Evolutionary conservation across 2,113 vertebrate genomes (phyloP).

Genomic region (Plectropomus leopardus): DNA sequence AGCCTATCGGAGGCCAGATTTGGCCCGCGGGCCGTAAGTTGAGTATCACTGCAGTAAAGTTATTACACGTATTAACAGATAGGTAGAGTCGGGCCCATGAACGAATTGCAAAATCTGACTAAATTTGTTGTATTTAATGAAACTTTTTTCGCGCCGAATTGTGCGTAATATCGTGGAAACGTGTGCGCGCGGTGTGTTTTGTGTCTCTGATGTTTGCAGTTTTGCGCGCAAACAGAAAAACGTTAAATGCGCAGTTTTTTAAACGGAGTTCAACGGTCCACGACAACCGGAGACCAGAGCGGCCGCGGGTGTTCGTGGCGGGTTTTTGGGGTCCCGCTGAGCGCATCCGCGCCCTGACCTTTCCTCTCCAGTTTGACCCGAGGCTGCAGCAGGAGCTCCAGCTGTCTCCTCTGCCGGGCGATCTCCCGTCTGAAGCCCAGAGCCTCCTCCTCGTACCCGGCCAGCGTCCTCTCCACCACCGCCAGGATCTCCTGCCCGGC

Average conservation of each 20-base stretch:
- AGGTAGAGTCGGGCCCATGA: background rate
- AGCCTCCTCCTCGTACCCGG: slow-evolving; percentile 54
- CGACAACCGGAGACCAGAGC: no score
- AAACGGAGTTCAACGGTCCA: background rate
- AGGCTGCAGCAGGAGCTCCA: slow-evolving; percentile 33
- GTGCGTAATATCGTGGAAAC: background rate
- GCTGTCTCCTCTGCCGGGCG: slow-evolving; percentile 32
- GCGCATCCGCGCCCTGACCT: slow-evolving; percentile 15
- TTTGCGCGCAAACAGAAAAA: background rate
- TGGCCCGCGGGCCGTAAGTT: no score
- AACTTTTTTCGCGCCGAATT: background rate
- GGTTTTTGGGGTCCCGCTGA: no score
- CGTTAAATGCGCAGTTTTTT: background rate
- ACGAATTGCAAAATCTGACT: background rate
- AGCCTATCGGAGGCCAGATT: no score
- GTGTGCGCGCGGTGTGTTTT: accelerated
- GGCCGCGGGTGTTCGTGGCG: no score
- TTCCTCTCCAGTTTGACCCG: slow-evolving; percentile 2
- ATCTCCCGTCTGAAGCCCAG: slow-evolving; percentile 41
- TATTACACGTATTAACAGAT: no score
- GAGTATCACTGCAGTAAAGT: no score
- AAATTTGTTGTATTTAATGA: accelerated
- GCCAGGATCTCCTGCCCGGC: slow-evolving; percentile 54
- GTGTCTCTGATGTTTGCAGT: background rate
- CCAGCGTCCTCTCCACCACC: slow-evolving; percentile 42